These are phyloP conservation scores for Leptinotarsa juncta DNA, from an alignment of 2,888 invertebrate genomes.

Conservation along the genomic window DNA sequence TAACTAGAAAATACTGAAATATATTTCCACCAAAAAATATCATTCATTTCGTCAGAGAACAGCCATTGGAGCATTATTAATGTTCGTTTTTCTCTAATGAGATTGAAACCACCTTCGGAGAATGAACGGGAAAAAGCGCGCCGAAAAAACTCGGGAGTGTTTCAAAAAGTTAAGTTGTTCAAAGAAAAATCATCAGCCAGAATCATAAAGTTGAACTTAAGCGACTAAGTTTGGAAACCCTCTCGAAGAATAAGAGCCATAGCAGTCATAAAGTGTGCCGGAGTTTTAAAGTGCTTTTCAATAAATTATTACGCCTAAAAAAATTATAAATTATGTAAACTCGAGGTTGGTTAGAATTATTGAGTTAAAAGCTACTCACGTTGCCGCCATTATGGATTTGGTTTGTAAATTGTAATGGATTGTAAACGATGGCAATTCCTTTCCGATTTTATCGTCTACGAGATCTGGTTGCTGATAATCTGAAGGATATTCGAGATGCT, in stretches of 20 bases:
- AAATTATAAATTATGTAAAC: constrained; percentile 61
- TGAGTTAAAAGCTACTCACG: constrained; percentile 52
- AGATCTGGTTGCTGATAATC: constrained; percentile 12
- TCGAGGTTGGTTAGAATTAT: constrained; percentile 47
- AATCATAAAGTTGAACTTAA: constrained; percentile 60
- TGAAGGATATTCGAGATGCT: constrained; percentile 2
- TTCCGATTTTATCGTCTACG: constrained; percentile 14
- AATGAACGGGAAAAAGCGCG: not conserved
- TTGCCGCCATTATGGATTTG: constrained; percentile 51
- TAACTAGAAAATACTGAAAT: not conserved
- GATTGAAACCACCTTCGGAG: not conserved
- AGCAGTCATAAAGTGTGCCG: constrained; percentile 62
- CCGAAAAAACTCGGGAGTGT: constrained; percentile 21
- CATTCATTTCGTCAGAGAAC: not conserved
- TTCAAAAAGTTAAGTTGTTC: constrained; percentile 49
- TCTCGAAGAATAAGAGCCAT: constrained; percentile 59
- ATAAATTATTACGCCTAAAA: constrained; percentile 64
- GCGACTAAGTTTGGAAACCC: constrained; percentile 57
- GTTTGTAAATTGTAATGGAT: constrained; percentile 42
- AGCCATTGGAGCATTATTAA: constrained; percentile 7
- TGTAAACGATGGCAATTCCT: constrained; percentile 30
- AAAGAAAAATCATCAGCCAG: constrained; percentile 55
- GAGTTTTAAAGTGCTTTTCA: constrained; percentile 63
- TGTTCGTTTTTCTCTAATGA: constrained; percentile 19
- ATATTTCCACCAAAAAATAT: not conserved